Conservation (phyloP, 2,888 invertebrate genomes). For the Drosophila borealis region DNA sequence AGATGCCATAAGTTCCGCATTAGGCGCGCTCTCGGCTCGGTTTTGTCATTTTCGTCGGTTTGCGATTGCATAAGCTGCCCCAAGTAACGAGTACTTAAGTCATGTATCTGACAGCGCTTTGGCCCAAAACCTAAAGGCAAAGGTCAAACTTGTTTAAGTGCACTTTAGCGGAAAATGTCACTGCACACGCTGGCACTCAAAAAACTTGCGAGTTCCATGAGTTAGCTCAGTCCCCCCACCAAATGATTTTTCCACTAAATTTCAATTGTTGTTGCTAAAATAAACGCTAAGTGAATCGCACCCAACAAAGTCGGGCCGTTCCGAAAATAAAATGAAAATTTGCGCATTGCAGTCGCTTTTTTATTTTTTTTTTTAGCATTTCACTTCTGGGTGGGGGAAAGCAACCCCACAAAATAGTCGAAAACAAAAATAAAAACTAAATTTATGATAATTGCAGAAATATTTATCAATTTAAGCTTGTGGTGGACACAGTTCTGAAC, state of each 20-base stretch:
- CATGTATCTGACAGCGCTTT: slow-evolving; percentile 48
- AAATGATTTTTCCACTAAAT: slow-evolving; percentile 73
- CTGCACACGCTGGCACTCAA: slow-evolving; percentile 74
- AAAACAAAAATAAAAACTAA: slow-evolving; percentile 27
- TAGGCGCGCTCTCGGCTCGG: slow-evolving; percentile 33
- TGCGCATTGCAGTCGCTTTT: slow-evolving; percentile 71
- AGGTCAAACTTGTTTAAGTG: slow-evolving; percentile 75
- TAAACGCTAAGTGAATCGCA: slow-evolving; percentile 20
- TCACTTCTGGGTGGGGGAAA: slow-evolving; percentile 28
- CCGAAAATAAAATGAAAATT: slow-evolving; percentile 49
- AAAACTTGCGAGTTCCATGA: slow-evolving; percentile 3
- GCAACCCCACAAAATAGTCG: slow-evolving; percentile 2
- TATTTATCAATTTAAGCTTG: slow-evolving; percentile 50
- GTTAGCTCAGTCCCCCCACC: slow-evolving; percentile 20
- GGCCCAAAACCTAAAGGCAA: slow-evolving; percentile 46
- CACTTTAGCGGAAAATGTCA: slow-evolving; percentile 69
- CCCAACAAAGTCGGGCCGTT: slow-evolving; percentile 39
- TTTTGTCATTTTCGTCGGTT: slow-evolving; percentile 48
- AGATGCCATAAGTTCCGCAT: slow-evolving; percentile 67
- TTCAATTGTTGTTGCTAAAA: slow-evolving; percentile 65
- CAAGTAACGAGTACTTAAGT: slow-evolving; percentile 46
- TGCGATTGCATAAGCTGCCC: slow-evolving; percentile 62
- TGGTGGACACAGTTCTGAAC: slow-evolving; percentile 12
- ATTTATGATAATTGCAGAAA: slow-evolving; percentile 58
- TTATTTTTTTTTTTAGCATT: slow-evolving; percentile 30